phyloP scores from a whole-genome alignment of 2,113 vertebrate species.

The Thamnophis sirtalis region DNA sequence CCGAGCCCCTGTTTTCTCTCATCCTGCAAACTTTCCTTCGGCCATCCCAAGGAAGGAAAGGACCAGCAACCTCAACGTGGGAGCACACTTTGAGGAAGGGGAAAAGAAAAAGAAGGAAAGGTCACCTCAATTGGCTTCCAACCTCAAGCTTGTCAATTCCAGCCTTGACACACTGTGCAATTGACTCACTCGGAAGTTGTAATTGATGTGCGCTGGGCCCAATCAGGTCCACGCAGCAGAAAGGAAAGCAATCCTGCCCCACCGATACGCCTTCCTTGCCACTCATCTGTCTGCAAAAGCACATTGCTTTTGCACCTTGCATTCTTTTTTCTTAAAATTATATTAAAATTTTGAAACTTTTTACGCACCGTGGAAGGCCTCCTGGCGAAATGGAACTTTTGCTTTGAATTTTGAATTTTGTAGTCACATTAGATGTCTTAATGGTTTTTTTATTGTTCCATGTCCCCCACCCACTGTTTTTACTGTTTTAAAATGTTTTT shows the following conservation, averaged over 20 bases:
- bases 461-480: too few relatives aligned
- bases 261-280: neutral
- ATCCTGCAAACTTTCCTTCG: neutral
- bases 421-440: too few relatives aligned
- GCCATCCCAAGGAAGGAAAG: neutral
- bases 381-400: neutral
- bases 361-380: neutral
- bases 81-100: neutral
- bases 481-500: too few relatives aligned
- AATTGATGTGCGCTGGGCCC: neutral
- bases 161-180: neutral
- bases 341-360: neutral
- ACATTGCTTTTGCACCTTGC: rapidly evolving
- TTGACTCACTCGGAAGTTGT: neutral
- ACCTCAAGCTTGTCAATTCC: neutral
- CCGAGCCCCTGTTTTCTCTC: neutral
- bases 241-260: too few relatives aligned
- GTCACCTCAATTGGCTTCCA: neutral
- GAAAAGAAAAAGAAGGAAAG: neutral
- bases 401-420: too few relatives aligned
- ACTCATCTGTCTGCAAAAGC: neutral
- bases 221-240: neutral
- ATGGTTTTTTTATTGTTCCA: too few relatives aligned
- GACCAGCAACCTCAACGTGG: neutral
- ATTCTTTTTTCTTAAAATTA: neutral